Conservation (phyloP, 2,113 vertebrate genomes). For the Hippocampus guttulatus region DNA sequence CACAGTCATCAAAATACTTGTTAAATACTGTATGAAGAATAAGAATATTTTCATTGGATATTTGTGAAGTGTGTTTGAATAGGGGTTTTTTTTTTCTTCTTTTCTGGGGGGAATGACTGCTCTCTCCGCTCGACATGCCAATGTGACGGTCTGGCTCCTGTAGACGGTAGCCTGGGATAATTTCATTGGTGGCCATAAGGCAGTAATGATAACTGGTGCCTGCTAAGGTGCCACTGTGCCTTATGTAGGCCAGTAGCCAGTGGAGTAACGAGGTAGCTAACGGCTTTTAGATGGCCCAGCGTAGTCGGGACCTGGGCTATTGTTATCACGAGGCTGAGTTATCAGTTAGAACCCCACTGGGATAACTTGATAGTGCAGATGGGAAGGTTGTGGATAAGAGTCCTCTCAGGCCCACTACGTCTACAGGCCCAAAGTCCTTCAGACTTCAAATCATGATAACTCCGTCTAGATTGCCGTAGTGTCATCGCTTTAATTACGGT, state of each 20-base stretch:
- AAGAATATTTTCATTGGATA: too few species aligned
- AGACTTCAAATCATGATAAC: constrained; percentile 17
- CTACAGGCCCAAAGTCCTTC: constrained; percentile 27
- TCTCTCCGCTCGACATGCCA: constrained; percentile 6
- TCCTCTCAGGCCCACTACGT: constrained; percentile 47
- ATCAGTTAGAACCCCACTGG: constrained; percentile 63
- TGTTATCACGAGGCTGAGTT: constrained; percentile 61
- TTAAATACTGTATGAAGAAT: too few species aligned
- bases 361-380: constrained; percentile 54
- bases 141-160: constrained; percentile 27
- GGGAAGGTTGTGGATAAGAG: constrained; percentile 53
- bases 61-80: too few species aligned
- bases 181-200: constrained; percentile 32
- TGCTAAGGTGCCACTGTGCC: constrained; percentile 44
- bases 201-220: constrained; percentile 40
- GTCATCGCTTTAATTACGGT: neutral
- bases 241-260: constrained; percentile 61
- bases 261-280: constrained; percentile 64
- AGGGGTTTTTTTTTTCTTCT: neutral
- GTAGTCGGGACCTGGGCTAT: constrained; percentile 36
- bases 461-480: neutral
- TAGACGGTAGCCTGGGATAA: constrained; percentile 35
- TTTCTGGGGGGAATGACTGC: neutral
- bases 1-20: too few species aligned
- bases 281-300: constrained; percentile 35